Conservation (phyloP, 2,113 vertebrate species). For the Oenanthe oenanthe region DNA sequence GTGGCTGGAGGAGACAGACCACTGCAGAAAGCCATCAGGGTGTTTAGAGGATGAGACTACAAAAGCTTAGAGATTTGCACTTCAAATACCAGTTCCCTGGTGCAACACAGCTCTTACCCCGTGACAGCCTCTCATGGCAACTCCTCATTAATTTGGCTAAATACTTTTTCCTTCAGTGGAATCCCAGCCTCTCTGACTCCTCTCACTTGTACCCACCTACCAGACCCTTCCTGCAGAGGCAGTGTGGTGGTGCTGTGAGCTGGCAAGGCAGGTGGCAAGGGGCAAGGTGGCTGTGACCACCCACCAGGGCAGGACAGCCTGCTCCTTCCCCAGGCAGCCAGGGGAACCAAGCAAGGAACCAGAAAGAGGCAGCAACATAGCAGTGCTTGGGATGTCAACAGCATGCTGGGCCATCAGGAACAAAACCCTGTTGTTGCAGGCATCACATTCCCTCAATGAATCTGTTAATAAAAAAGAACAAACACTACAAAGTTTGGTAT, state of each 20-base stretch:
- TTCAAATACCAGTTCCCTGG: not conserved
- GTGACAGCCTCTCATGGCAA: not conserved
- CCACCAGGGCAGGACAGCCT: not conserved
- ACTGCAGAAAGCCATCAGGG: not conserved
- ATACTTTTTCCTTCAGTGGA: not conserved
- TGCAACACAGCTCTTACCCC: not conserved
- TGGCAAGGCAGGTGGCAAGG: not conserved
- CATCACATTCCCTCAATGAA: not conserved
- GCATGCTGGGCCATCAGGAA: not conserved
- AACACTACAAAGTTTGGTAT: not conserved
- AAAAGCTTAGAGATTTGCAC: not conserved
- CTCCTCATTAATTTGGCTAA: not conserved
- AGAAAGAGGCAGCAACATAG: no score
- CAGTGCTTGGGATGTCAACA: not conserved
- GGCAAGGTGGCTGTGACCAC: not conserved
- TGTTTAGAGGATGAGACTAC: not conserved
- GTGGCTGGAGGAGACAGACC: not conserved
- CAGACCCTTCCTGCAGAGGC: not conserved
- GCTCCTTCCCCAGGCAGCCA: not conserved
- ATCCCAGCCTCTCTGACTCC: fast-evolving
- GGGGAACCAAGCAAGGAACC: not conserved
- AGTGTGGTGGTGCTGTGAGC: not conserved
- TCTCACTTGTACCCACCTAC: not conserved
- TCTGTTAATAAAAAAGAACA: not conserved
- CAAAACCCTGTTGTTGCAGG: not conserved